Conservation (phyloP, 2,113 vertebrate genomes). For the Pangasianodon hypophthalmus region DNA sequence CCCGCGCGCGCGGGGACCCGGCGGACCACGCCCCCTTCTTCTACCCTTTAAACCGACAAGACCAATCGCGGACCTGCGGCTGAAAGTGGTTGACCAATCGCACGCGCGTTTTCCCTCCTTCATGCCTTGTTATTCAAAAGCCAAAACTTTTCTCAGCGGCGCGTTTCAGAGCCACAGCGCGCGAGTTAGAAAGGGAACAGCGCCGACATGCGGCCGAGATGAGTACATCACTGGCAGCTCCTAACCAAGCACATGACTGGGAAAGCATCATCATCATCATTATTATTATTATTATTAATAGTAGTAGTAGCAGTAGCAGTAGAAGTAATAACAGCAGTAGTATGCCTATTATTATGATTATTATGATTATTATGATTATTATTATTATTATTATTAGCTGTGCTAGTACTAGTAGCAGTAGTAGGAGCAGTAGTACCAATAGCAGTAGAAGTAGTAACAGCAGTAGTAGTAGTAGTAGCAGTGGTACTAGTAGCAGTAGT, state of each 20-base stretch:
- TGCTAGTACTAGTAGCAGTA: too few species aligned
- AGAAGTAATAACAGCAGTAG: too few species aligned
- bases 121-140: constrained; percentile 70
- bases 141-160: constrained; percentile 74
- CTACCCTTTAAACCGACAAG: constrained; percentile 59
- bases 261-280: neutral
- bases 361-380: too few species aligned
- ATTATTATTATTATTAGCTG: too few species aligned
- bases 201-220: constrained; percentile 61
- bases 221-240: neutral
- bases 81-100: constrained; percentile 71
- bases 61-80: constrained; percentile 69
- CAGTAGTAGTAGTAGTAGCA: too few species aligned
- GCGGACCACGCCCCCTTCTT: constrained; percentile 43
- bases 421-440: too few species aligned
- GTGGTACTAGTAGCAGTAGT: too few species aligned
- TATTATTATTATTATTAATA: neutral
- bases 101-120: constrained; percentile 60
- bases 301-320: too few species aligned
- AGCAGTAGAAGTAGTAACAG: too few species aligned
- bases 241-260: neutral
- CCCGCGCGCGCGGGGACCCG: constrained; percentile 51
- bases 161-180: constrained; percentile 58
- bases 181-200: constrained; percentile 65
- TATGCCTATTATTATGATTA: too few species aligned